Conservation (phyloP, 23 tunicate genomes). For the Phallusia fumigata region DNA sequence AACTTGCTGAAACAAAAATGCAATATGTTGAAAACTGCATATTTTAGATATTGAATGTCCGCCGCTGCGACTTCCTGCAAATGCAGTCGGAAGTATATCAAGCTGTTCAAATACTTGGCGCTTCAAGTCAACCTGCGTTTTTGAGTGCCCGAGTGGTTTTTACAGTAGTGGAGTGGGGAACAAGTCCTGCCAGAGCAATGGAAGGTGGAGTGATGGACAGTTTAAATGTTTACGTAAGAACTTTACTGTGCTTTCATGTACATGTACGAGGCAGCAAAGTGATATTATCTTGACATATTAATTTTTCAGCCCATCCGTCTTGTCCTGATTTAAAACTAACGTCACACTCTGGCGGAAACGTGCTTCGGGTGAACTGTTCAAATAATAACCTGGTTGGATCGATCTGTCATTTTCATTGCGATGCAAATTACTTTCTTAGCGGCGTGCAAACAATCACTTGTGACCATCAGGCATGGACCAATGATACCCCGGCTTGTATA, state of each 20-base stretch:
- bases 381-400: neutral
- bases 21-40: neutral
- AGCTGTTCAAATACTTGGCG: neutral
- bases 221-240: conserved; percentile 1
- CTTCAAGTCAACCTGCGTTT: neutral
- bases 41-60: neutral
- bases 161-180: neutral
- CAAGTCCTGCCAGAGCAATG: neutral
- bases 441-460: no score
- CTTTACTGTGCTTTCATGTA: no score
- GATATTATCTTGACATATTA: no score
- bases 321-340: neutral
- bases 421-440: no score
- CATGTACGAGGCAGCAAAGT: no score
- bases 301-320: neutral
- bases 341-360: neutral
- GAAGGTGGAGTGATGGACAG: conserved; percentile 1
- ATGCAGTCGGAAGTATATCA: neutral
- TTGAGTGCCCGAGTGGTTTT: neutral
- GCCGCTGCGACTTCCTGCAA: neutral
- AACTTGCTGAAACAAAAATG: neutral
- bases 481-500: neutral
- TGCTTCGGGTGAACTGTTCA: neutral
- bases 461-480: no score
- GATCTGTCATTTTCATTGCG: no score